Conservation (phyloP, 2,113 vertebrate species). For the Brevimyrus niger region DNA sequence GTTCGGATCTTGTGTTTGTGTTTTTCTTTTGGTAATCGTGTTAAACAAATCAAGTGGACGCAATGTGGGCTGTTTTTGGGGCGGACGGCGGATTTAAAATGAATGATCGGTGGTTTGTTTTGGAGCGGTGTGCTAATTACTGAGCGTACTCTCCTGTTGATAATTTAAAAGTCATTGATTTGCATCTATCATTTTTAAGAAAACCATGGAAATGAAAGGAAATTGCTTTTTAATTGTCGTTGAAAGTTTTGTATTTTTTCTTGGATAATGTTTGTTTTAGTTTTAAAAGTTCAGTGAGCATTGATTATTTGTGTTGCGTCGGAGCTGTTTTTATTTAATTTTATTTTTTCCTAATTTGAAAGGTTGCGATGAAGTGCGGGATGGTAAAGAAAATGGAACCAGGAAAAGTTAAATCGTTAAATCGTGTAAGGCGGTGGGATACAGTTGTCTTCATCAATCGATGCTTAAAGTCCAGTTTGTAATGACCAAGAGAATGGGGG, state of each 20-base stretch:
- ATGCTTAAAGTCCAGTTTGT: slow-evolving; percentile 33
- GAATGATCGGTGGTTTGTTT: neutral
- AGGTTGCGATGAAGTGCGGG: neutral
- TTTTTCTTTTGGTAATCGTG: slow-evolving; percentile 12
- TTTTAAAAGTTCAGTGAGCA: neutral
- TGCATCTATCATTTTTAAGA: neutral
- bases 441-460: neutral
- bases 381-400: neutral
- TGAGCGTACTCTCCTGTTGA: neutral
- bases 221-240: neutral
- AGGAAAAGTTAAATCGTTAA: neutral
- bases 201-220: neutral
- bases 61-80: neutral
- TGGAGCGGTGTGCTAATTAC: neutral
- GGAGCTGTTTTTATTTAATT: neutral
- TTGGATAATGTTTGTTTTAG: neutral
- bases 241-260: neutral
- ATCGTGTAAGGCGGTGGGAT: neutral
- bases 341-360: neutral
- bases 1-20: slow-evolving; percentile 11
- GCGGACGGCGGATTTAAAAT: neutral
- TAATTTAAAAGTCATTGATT: neutral
- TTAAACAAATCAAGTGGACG: neutral
- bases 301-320: neutral
- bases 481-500: slow-evolving; percentile 35